phyloP scores from a whole-genome alignment of 2,797 vertebrate genomes.

The Alfaro cultratus region DNA sequence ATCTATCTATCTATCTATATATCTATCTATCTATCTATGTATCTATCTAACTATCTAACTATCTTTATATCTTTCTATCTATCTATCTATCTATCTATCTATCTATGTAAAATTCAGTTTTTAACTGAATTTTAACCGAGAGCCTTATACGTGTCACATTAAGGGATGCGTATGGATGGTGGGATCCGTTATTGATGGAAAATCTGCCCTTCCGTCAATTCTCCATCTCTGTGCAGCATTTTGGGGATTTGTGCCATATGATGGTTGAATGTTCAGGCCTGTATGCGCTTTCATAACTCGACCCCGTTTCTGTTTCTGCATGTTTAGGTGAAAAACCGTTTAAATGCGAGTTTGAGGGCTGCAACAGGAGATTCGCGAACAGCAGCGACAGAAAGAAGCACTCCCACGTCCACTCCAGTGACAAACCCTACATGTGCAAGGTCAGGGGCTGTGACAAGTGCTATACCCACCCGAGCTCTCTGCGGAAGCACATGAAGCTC shows the following conservation, averaged over 20 bases:
- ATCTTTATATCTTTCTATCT: too few species aligned
- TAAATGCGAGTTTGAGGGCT: slow-evolving; percentile 84
- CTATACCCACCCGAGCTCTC: slow-evolving; percentile 77
- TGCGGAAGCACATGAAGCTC: slow-evolving; percentile 81
- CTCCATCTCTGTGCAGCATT: not conserved
- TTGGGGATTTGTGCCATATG: not conserved
- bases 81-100: not conserved
- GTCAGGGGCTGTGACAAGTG: slow-evolving; percentile 79
- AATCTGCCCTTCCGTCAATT: not conserved
- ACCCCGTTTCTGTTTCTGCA: slow-evolving; percentile 72
- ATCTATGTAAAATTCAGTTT: too few species aligned
- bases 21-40: too few species aligned
- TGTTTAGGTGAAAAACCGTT: slow-evolving; percentile 85
- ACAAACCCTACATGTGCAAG: slow-evolving; percentile 83
- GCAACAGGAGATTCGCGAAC: slow-evolving; percentile 83
- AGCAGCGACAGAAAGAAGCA: slow-evolving; percentile 82
- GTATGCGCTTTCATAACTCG: slow-evolving; percentile 50
- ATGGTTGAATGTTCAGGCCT: not conserved
- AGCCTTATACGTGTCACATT: too few species aligned
- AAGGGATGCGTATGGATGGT: too few species aligned
- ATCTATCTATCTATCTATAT: too few species aligned
- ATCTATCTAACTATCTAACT: too few species aligned
- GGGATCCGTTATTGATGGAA: too few species aligned
- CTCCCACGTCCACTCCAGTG: slow-evolving; percentile 76
- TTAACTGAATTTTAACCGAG: too few species aligned